A percentile compares a stretch with the other conserved stretches of the same genome.
These are phyloP conservation scores for Chrysemys picta DNA, from an alignment of 2,113 vertebrate genomes.

Conservation along the genomic window DNA sequence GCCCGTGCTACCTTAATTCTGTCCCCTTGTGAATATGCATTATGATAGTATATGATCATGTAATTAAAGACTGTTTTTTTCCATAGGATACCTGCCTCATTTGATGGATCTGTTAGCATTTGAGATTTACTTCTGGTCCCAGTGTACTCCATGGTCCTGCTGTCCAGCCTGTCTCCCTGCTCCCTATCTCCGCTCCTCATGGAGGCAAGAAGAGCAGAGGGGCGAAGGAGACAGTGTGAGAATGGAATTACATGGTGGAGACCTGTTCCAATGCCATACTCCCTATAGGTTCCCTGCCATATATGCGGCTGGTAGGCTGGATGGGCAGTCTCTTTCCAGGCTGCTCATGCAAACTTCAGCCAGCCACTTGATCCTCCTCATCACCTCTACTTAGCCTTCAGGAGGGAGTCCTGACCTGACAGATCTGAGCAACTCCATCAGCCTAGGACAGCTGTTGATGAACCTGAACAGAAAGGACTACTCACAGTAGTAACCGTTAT, in stretches of 20 bases:
- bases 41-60: not conserved
- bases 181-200: not conserved
- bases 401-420: not conserved
- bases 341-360: not conserved
- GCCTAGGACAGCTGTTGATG: not conserved
- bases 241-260: not conserved
- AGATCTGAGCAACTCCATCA: not conserved
- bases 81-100: not conserved
- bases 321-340: not conserved
- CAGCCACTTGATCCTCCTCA: not conserved
- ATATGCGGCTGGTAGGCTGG: too few species aligned
- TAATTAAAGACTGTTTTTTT: not conserved
- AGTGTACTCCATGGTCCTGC: not conserved
- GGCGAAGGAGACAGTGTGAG: not conserved
- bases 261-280: not conserved
- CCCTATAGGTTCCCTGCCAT: not conserved
- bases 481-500: slow-evolving; percentile 21
- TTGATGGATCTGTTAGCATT: not conserved
- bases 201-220: not conserved
- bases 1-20: not conserved
- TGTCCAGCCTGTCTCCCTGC: not conserved
- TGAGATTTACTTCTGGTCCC: not conserved
- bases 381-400: not conserved
- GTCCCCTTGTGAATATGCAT: not conserved
- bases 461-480: not conserved